A percentile compares a stretch with the other conserved stretches of the same genome.
phyloP scores from a whole-genome alignment of 1,140 invertebrate species.

The Manduca sexta region DNA sequence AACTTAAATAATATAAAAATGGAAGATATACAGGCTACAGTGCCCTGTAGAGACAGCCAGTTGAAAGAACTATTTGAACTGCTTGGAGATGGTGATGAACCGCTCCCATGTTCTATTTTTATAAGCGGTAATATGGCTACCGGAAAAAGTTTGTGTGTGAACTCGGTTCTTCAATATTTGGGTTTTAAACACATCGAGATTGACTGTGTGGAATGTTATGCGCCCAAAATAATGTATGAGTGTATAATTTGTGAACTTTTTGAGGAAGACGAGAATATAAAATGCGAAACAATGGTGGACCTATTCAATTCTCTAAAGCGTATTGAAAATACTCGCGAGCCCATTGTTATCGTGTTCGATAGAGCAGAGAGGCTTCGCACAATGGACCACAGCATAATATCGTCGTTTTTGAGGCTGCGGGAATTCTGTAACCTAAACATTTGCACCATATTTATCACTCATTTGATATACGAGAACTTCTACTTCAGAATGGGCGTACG shows the following conservation, averaged over 20 bases:
- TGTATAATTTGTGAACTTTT: slow-evolving; percentile 79
- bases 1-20: slow-evolving; percentile 44
- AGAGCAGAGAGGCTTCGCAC: slow-evolving; percentile 84
- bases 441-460: slow-evolving; percentile 83
- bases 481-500: slow-evolving; percentile 78
- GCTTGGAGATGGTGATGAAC: slow-evolving; percentile 74
- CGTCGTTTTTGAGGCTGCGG: slow-evolving; percentile 79
- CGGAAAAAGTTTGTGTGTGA: slow-evolving; percentile 84
- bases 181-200: slow-evolving; percentile 78
- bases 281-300: slow-evolving; percentile 84
- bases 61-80: slow-evolving; percentile 75
- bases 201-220: slow-evolving; percentile 89
- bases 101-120: slow-evolving; percentile 79
- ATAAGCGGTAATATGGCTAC: slow-evolving; percentile 85
- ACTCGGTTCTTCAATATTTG: slow-evolving; percentile 74
- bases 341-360: slow-evolving; percentile 81
- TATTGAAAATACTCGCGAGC: slow-evolving; percentile 53
- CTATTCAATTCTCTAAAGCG: slow-evolving; percentile 77
- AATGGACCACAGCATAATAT: slow-evolving; percentile 79
- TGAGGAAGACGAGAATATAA: slow-evolving; percentile 49
- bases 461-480: slow-evolving; percentile 88
- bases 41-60: slow-evolving; percentile 76
- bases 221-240: slow-evolving; percentile 83
- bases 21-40: slow-evolving; percentile 64
- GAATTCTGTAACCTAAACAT: slow-evolving; percentile 83